Percentiles rank a stretch among this genome's conserved stretches.
These are phyloP conservation scores for Metalampra italica DNA, from an alignment of 2,888 invertebrate genomes.

Conservation along the genomic window DNA sequence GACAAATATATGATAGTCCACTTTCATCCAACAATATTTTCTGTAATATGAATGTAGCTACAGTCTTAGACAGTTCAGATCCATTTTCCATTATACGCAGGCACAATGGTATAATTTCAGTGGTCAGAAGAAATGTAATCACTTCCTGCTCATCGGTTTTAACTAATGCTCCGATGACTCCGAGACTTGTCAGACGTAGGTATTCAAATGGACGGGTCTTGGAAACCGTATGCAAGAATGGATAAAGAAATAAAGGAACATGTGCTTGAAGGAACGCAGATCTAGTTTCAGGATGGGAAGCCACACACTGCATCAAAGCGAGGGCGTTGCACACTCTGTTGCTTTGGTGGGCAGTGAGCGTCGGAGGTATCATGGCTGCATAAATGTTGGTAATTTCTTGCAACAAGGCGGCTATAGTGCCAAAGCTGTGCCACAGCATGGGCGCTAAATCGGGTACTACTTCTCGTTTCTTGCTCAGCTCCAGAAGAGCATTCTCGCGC, in stretches of 20 bases:
- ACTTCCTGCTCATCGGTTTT: slow-evolving; percentile 99
- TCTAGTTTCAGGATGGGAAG: slow-evolving; percentile 99
- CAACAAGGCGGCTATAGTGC: slow-evolving; percentile 95
- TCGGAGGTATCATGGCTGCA: slow-evolving; percentile 98
- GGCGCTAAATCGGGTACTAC: slow-evolving; percentile 97
- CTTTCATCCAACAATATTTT: slow-evolving; percentile 99
- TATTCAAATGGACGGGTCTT: slow-evolving; percentile 99
- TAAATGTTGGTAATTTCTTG: slow-evolving; percentile 99
- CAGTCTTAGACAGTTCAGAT: slow-evolving; percentile 99
- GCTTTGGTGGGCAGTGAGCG: slow-evolving; percentile 97
- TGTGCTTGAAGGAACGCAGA: slow-evolving; percentile 97
- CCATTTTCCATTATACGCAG: slow-evolving; percentile 99
- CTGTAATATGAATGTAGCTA: slow-evolving; percentile 99
- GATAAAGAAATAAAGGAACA: slow-evolving; percentile 98
- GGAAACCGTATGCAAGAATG: slow-evolving; percentile 99
- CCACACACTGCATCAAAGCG: slow-evolving; percentile 98
- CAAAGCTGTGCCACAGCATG: slow-evolving; percentile 99
- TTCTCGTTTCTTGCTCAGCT: slow-evolving; percentile 88
- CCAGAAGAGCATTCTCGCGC: slow-evolving; percentile 96
- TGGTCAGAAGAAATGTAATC: slow-evolving; percentile 97
- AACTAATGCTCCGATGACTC: slow-evolving; percentile 99
- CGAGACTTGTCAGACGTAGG: slow-evolving; percentile 97
- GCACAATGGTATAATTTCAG: slow-evolving; percentile 99
- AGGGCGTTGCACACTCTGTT: slow-evolving; percentile 99
- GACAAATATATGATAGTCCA: slow-evolving; percentile 98